phyloP scores from a whole-genome alignment of 2,113 vertebrate genomes.

The Speoplatyrhinus poulsoni region DNA sequence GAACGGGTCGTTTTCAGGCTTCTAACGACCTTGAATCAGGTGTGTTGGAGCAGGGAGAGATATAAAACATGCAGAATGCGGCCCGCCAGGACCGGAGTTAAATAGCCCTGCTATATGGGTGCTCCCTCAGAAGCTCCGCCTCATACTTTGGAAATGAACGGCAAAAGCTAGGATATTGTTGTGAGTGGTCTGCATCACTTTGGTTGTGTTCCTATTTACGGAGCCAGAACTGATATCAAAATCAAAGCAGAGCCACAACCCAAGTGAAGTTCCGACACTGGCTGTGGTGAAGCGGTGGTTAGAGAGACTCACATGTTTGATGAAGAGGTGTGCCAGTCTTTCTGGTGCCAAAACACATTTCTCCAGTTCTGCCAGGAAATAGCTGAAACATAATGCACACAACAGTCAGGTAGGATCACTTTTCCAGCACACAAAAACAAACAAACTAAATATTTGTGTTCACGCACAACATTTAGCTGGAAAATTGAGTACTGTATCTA shows the following conservation, averaged over 20 bases:
- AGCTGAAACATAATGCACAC: conserved; percentile 68
- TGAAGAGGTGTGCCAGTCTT: conserved; percentile 85
- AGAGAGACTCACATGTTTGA: conserved; percentile 84
- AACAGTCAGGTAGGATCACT: conserved; percentile 25
- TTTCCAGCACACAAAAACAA: neutral
- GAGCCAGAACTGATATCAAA: neutral
- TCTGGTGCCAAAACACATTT: conserved; percentile 84
- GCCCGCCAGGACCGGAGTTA: too few relatives aligned
- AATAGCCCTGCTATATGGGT: too few relatives aligned
- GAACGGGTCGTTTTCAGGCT: too few relatives aligned
- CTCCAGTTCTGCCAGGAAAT: conserved; percentile 85
- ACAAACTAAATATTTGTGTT: conserved; percentile 9
- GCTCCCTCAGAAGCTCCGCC: too few relatives aligned
- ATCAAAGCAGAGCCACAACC: conserved; percentile 3
- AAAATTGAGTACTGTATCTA: neutral
- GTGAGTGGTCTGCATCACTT: too few relatives aligned
- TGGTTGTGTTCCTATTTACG: too few relatives aligned
- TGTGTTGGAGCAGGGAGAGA: too few relatives aligned
- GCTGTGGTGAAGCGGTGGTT: neutral
- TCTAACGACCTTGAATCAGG: too few relatives aligned
- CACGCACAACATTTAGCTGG: neutral
- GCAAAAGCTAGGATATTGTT: too few relatives aligned
- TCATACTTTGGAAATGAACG: too few relatives aligned
- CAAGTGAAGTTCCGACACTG: neutral
- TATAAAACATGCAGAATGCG: too few relatives aligned